Evolutionary conservation across 2,113 vertebrate genomes (phyloP), one percentile per base, ranked within the genome.

Genomic region (Rallus limicola): DNA sequence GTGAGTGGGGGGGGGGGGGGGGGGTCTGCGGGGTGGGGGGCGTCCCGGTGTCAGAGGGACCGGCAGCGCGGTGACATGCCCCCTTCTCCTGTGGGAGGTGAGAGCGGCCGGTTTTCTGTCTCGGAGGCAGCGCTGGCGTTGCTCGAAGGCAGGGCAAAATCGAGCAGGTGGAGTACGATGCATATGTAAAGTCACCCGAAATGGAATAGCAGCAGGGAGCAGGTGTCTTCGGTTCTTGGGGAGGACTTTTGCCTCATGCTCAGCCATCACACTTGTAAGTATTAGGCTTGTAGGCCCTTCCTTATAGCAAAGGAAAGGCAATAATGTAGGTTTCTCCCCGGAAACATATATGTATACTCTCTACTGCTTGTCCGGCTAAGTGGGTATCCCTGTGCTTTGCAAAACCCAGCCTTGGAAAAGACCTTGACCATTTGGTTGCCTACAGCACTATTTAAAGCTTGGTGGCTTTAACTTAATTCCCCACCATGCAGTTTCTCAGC

Each of bases 1-100:
- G 98, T 98, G 91, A 98, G 98, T 77, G 53, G 44, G 8, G 28
- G 34, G 4, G 87, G 92, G 53, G 44, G 8, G 28, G 34, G 4
- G 87, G 92, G 67, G 34, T 63, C 34, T 11, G 40, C 3, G 62
- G 40, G 38, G 15, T 40, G 10, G 38, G 34, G 11, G 5, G 11
- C 13, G 2, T 7, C 16, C 28, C 14, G 21, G 24, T 3, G 60
- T 9, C 44, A 2, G 52, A 3, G 67, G 33, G 29, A 21, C n/a
- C 17, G 38, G 58, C 29, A 1, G 40, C 15, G 76, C 83, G 15
- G n/a, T 25, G 20, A 20, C 15, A 53, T 12, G 42, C 9, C 21
- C 25, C 13, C 24, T 18, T 31, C 23, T 12, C 8, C 38, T 4
- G 6, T 4, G 72, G 53, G 44, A 10, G 5, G 2, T 2, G 59